These are phyloP conservation scores for Rhagonycha lutea DNA, from an alignment of 2,888 invertebrate genomes.

Conservation along the genomic window DNA sequence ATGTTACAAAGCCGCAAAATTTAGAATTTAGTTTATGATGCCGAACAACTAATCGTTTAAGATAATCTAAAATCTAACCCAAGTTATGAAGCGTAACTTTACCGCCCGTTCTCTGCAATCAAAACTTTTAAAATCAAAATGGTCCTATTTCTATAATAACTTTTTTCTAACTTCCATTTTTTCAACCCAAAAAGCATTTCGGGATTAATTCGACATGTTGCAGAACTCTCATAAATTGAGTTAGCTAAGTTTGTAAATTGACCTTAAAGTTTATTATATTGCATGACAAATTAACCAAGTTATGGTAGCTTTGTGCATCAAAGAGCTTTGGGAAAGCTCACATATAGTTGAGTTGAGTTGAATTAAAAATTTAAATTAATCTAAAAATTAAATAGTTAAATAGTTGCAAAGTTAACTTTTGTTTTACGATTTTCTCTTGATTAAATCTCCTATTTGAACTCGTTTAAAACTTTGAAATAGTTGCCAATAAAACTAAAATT, in stretches of 20 bases:
- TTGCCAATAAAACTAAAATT: neutral
- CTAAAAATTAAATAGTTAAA: neutral
- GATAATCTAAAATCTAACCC: neutral
- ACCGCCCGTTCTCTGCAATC: neutral
- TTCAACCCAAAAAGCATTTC: neutral
- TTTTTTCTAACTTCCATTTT: neutral
- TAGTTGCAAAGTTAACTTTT: neutral
- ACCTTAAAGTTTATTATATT: conserved; percentile 17
- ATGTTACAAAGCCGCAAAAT: conserved; percentile 18
- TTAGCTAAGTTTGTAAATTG: conserved; percentile 5
- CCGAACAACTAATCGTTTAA: conserved; percentile 7
- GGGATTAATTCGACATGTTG: neutral
- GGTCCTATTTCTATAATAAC: neutral
- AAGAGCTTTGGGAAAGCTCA: neutral
- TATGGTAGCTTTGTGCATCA: conserved; percentile 5
- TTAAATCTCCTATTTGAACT: neutral
- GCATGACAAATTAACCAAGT: conserved; percentile 16
- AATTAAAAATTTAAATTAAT: neutral
- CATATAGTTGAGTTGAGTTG: neutral
- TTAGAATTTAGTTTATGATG: conserved; percentile 18
- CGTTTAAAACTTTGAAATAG: neutral
- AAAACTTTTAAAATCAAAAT: neutral
- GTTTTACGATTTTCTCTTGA: neutral
- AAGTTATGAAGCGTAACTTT: neutral
- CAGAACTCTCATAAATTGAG: neutral